Percentiles rank a stretch among this genome's conserved stretches.
Conservation (phyloP, 2,888 invertebrate species). For the Catocala sponsa region DNA sequence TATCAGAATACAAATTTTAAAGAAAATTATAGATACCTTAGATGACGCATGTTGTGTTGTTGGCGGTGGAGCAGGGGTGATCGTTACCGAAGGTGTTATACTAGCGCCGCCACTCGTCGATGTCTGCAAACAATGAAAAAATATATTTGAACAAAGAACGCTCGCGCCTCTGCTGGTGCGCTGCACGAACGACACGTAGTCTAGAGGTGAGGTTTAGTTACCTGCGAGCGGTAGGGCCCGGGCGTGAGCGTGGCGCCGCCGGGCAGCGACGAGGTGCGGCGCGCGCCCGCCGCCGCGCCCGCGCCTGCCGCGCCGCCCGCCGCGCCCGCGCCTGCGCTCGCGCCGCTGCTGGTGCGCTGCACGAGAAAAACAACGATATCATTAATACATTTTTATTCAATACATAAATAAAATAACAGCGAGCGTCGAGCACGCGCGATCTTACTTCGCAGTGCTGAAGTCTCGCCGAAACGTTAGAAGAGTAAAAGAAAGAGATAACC, state of each 20-base stretch:
- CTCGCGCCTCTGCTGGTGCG: too few species aligned
- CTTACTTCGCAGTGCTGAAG: too few species aligned
- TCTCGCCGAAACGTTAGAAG: too few species aligned
- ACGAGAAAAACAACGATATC: neutral
- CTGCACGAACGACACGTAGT: neutral
- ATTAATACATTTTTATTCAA: too few species aligned
- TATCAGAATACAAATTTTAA: too few species aligned
- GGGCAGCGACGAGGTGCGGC: slow-evolving; percentile 84
- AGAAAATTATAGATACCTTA: slow-evolving; percentile 60
- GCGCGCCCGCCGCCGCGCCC: slow-evolving; percentile 46
- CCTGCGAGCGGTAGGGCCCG: slow-evolving; percentile 82
- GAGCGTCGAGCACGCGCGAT: too few species aligned
- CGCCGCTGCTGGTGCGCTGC: slow-evolving; percentile 39
- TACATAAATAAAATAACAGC: too few species aligned
- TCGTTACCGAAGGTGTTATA: slow-evolving; percentile 92
- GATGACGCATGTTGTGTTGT: slow-evolving; percentile 74
- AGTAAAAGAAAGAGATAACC: too few species aligned
- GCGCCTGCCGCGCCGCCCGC: slow-evolving; percentile 81
- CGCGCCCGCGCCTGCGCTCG: slow-evolving; percentile 32
- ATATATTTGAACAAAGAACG: too few species aligned
- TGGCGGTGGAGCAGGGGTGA: slow-evolving; percentile 92
- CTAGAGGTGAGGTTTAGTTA: slow-evolving; percentile 30
- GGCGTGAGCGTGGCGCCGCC: slow-evolving; percentile 90
- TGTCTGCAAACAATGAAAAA: slow-evolving; percentile 58
- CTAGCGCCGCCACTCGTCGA: slow-evolving; percentile 79